Evolutionary conservation across 92 coral and sea anemone genomes (phyloP).

Genomic region (Siderastrea siderea): DNA sequence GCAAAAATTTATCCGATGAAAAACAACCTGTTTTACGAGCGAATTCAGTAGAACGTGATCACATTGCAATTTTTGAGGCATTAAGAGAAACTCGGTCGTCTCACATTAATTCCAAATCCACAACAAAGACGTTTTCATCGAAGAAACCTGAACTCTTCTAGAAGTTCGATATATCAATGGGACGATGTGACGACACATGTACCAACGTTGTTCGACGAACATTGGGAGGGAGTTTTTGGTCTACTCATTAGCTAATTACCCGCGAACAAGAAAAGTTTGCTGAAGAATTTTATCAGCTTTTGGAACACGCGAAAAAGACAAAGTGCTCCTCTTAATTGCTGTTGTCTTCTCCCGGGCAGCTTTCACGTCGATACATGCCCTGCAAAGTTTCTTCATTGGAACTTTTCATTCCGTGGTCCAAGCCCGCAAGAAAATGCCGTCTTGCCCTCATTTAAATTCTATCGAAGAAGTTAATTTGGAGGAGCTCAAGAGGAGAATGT

Average conservation of each 20-base stretch:
- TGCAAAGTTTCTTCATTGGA: constrained; percentile 37
- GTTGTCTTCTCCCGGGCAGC: constrained; percentile 25
- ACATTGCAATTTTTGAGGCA: neutral
- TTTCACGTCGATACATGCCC: constrained; percentile 27
- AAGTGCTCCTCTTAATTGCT: constrained; percentile 32
- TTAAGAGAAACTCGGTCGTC: neutral
- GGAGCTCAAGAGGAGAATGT: constrained; percentile 80
- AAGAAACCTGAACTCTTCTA: neutral
- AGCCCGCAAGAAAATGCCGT: constrained; percentile 80
- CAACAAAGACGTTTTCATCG: neutral
- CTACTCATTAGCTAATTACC: neutral
- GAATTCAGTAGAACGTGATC: neutral
- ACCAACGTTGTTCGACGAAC: constrained; percentile 2
- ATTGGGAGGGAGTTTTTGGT: neutral
- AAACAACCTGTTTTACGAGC: neutral
- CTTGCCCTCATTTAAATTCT: constrained; percentile 89
- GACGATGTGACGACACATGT: constrained; percentile 11
- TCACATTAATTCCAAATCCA: neutral
- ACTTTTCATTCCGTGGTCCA: constrained; percentile 22
- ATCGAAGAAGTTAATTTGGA: constrained; percentile 77
- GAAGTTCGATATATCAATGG: neutral
- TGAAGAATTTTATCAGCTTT: neutral
- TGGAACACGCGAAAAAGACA: constrained; percentile 12
- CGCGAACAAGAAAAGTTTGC: neutral
- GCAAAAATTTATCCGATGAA: neutral